phyloP scores from a whole-genome alignment of 2,113 vertebrate species.

The Gallinago jamesoni region DNA sequence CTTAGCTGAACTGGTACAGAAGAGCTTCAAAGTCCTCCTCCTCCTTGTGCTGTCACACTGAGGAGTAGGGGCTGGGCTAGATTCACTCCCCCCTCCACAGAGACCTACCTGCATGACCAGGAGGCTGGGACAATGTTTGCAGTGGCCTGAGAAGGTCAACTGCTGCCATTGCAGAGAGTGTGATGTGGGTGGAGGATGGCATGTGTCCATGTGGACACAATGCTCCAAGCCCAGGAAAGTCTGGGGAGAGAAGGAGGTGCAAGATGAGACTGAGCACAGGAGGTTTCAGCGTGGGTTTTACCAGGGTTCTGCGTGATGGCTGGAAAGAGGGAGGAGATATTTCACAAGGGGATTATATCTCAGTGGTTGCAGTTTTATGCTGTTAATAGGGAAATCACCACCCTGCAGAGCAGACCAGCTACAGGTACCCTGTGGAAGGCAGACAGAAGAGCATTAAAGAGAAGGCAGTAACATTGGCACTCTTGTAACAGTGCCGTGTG shows the following conservation, averaged over 20 bases:
- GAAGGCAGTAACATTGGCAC: not conserved
- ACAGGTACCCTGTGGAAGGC: not conserved
- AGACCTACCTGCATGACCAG: not conserved
- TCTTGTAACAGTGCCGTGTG: not conserved
- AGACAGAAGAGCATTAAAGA: not conserved
- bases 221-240: not conserved
- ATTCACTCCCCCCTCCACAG: not conserved
- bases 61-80: not conserved
- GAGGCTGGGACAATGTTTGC: not conserved
- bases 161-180: not conserved
- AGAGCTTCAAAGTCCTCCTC: not conserved
- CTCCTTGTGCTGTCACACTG: not conserved
- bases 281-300: not conserved
- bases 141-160: not conserved
- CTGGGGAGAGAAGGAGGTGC: not conserved
- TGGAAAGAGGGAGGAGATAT: not conserved
- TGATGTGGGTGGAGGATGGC: fast-evolving
- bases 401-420: not conserved
- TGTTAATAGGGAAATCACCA: not conserved
- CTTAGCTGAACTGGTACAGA: not conserved
- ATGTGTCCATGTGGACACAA: fast-evolving
- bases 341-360: not conserved
- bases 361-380: not conserved
- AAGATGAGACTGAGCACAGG: not conserved
- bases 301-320: not conserved